Base-by-base conservation (phyloP, 2,797 vertebrate species). In the Taenioides sp. region DNA sequence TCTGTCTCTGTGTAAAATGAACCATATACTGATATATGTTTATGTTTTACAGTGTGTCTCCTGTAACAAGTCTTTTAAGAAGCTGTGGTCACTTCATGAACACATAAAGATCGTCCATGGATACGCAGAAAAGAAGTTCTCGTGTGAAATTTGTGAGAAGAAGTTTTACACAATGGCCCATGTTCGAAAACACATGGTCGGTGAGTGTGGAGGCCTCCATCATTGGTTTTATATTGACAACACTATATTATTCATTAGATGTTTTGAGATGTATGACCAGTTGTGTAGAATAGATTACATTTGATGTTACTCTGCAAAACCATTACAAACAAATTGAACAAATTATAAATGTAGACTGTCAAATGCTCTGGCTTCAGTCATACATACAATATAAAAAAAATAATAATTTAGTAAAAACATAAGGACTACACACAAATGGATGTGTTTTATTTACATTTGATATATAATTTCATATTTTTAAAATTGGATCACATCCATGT, bases 131-230 rank as follows among this genome's bases (percentile, higher is more conserved):
- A 99, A 98, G 93, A 99, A 98, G 79, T 98, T 99, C 89, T 96
- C 97, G 12, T 99, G 97, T 89, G 97, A 99, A 89, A 99, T 98
- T 71, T 99, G 97, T 50, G 97, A 98, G 87, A 99, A 99, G 92
- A 99, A 99, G 88, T 99, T 99, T 88, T 99, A 98, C 91, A 99
- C 97, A 52, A 98, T 98, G 97, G 97, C 97, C 80, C 97, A 98
- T 11, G 97, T 98, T 79, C 94, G 97, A 77, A 99, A 99, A 91
- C 97, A 99, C 89, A 97, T 99, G 96, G 97, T 99, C 78, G 97
- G 97, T 99, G 92, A 95, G 96, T 97, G 12, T 23, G 9, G 7
- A 16, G 16, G 50, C 23, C 17, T 55, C n/a, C 50, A 7, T 55
- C 37, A 37, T 10, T 37, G 34, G 14, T n/a, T 55, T 67, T 54